Percentiles rank a stretch among this genome's conserved stretches.
Conservation (phyloP, 2,113 vertebrate genomes). For the Malurus cyaneus region DNA sequence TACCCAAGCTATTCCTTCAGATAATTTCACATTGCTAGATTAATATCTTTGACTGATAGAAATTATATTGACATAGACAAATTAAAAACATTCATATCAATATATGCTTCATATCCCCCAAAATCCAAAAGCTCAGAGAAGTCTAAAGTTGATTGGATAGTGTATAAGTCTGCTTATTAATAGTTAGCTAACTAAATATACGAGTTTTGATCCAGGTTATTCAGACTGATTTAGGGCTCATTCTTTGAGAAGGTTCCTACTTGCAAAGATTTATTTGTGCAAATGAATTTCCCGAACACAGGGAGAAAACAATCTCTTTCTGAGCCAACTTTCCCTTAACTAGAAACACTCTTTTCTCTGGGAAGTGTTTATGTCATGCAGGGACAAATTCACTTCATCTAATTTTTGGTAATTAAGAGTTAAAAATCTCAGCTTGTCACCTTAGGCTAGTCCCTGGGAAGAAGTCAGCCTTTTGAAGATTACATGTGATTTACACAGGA, state of each 20-base stretch:
- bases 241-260: neutral
- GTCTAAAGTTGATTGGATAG: neutral
- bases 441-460: neutral
- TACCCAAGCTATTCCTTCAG: neutral
- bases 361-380: neutral
- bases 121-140: neutral
- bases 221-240: neutral
- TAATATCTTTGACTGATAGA: neutral
- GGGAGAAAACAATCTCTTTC: neutral
- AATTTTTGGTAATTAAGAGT: neutral
- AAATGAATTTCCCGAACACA: neutral
- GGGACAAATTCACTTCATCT: neutral
- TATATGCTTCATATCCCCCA: neutral
- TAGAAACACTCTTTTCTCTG: neutral
- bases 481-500: neutral
- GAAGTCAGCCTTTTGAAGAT: neutral
- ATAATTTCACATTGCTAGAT: neutral
- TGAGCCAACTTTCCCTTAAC: neutral
- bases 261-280: neutral
- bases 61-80: neutral
- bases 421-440: slow-evolving; percentile 4
- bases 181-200: neutral
- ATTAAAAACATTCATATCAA: neutral
- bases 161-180: neutral
- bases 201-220: neutral